These are phyloP conservation scores for Cygnus olor DNA, from an alignment of 2,797 vertebrate genomes.

Conservation along the genomic window DNA sequence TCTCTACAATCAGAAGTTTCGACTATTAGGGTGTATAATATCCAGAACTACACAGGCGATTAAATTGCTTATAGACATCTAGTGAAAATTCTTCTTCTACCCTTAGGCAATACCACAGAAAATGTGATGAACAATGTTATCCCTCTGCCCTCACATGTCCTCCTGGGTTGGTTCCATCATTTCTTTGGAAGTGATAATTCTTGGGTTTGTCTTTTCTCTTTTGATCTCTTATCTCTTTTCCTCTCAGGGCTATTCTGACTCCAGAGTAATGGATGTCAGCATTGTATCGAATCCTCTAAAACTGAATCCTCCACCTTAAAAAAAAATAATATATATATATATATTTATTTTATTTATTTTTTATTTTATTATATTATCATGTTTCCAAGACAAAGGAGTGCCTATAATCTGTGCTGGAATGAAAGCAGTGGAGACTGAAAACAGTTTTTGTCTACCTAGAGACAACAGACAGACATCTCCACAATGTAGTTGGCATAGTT, in stretches of 20 bases:
- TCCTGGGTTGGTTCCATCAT: background rate
- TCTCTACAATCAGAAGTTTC: background rate
- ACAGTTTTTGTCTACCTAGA: background rate
- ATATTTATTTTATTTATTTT: no score
- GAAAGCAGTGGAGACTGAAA: constrained; percentile 19
- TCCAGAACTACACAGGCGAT: background rate
- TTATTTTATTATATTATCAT: background rate
- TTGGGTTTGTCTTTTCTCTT: constrained; percentile 9
- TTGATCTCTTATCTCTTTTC: background rate
- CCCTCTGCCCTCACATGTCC: background rate
- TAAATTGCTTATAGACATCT: background rate
- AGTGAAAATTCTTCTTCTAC: background rate
- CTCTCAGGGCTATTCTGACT: background rate
- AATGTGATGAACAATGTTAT: background rate
- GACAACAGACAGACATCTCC: background rate
- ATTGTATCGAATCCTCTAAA: constrained; percentile 13
- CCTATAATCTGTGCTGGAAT: constrained; percentile 21
- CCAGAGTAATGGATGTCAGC: background rate
- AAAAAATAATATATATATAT: no score
- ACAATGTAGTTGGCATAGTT: background rate
- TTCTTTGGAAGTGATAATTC: background rate
- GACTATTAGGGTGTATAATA: background rate
- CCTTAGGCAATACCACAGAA: background rate
- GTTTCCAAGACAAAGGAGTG: constrained; percentile 6
- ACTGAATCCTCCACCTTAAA: background rate